Evolutionary conservation across 1,140 invertebrate species (phyloP).

Genomic region (Brachionus rubens): DNA sequence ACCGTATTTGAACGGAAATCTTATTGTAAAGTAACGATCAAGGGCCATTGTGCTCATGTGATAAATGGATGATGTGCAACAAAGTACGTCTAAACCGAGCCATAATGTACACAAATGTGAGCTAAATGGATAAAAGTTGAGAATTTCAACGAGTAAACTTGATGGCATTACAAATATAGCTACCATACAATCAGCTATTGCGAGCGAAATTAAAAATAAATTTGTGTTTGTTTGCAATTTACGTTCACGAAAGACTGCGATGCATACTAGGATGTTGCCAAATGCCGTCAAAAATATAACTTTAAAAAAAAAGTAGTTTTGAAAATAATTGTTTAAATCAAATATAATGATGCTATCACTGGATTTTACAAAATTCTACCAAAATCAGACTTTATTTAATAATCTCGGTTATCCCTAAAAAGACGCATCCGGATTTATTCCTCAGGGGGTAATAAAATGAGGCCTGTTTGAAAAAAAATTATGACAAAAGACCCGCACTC

Average conservation of each 20-base stretch:
- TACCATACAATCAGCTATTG: slow-evolving; percentile 54
- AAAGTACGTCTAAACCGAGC: slow-evolving; percentile 73
- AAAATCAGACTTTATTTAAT: too few species aligned
- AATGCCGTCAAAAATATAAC: slow-evolving; percentile 51
- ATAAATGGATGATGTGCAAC: slow-evolving; percentile 86
- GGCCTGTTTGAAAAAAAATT: too few species aligned
- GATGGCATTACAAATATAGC: slow-evolving; percentile 83
- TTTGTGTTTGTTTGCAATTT: slow-evolving; percentile 57
- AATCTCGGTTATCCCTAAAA: too few species aligned
- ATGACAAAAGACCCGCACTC: too few species aligned
- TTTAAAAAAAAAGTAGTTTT: neutral
- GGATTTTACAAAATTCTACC: too few species aligned
- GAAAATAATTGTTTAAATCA: neutral
- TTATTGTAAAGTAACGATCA: slow-evolving; percentile 75
- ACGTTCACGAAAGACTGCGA: slow-evolving; percentile 55
- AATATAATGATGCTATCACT: neutral
- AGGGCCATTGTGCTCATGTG: slow-evolving; percentile 60
- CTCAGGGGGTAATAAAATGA: too few species aligned
- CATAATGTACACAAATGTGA: neutral
- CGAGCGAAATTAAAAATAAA: slow-evolving; percentile 56
- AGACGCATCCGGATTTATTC: too few species aligned
- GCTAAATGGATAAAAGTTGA: slow-evolving; percentile 68
- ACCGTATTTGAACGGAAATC: slow-evolving; percentile 79
- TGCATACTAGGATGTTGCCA: slow-evolving; percentile 55
- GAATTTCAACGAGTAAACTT: slow-evolving; percentile 76